These are phyloP conservation scores for Pseudorhiza aurosa DNA, from an alignment of 30 jellyfish, hydroid and myxozoan genomes.

Conservation along the genomic window DNA sequence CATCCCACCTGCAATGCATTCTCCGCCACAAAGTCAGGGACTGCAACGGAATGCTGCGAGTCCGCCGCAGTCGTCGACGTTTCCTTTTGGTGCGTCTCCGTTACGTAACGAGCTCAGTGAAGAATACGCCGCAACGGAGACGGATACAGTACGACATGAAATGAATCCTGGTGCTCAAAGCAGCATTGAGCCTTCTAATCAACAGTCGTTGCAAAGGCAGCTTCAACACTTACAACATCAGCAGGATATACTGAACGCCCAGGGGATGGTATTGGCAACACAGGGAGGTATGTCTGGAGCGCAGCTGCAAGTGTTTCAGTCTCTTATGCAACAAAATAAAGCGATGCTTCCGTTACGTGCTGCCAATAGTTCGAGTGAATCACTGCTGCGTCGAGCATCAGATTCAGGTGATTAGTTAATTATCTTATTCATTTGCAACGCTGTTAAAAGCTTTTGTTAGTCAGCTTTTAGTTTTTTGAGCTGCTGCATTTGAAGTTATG, in stretches of 20 bases:
- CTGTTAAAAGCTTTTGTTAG: too few relatives aligned
- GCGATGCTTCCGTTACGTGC: not conserved
- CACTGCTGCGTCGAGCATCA: not conserved
- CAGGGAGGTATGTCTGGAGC: constrained; percentile 33
- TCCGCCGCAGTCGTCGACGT: not conserved
- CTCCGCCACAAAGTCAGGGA: constrained; percentile 10
- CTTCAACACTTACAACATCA: constrained; percentile 62
- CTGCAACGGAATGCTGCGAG: not conserved
- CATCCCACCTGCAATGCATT: not conserved
- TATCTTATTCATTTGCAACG: too few relatives aligned
- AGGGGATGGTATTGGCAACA: constrained; percentile 65
- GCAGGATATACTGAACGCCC: constrained; percentile 61
- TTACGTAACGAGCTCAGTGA: not conserved
- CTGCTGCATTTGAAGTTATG: too few relatives aligned
- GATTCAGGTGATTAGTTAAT: constrained; percentile 1
- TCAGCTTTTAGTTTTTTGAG: too few relatives aligned
- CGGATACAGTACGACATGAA: not conserved
- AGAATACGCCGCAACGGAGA: not conserved
- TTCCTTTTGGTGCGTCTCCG: not conserved
- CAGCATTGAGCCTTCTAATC: not conserved
- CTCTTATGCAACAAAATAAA: constrained; percentile 28
- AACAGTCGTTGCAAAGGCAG: constrained; percentile 48
- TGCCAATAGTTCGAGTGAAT: not conserved
- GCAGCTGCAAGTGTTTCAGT: constrained; percentile 45
- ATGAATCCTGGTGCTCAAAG: too few relatives aligned